phyloP scores from a whole-genome alignment of 2,888 invertebrate genomes.

The Thereva nobilitata region DNA sequence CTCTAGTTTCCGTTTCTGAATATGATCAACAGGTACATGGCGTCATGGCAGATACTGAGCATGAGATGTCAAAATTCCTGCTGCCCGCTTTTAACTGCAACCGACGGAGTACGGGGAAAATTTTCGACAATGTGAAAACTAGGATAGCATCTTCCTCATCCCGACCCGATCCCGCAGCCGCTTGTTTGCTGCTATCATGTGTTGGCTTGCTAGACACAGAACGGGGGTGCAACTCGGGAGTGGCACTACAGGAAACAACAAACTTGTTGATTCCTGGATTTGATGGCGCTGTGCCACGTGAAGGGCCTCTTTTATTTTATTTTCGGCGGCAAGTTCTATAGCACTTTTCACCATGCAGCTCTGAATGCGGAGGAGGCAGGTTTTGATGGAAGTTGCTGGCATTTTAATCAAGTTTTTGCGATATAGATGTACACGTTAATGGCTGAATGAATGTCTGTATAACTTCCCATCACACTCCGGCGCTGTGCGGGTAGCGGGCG shows the following conservation, averaged over 20 bases:
- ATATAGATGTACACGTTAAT: too few species aligned
- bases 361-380: conserved; percentile 7
- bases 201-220: conserved; percentile 14
- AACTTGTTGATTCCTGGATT: conserved; percentile 32
- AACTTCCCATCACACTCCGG: too few species aligned
- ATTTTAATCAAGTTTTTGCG: conserved; percentile 23
- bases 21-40: conserved; percentile 39
- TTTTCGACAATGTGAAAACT: conserved; percentile 39
- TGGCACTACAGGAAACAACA: conserved; percentile 33
- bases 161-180: conserved; percentile 14
- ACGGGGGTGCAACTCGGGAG: conserved; percentile 12
- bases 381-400: conserved; percentile 5
- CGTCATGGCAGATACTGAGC: conserved; percentile 31
- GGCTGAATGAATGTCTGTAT: too few species aligned
- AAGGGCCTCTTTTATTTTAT: conserved; percentile 9
- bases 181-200: conserved; percentile 5
- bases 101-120: conserved; percentile 31
- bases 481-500: too few species aligned
- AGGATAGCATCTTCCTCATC: conserved; percentile 22
- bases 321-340: conserved; percentile 17
- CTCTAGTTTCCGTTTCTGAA: conserved; percentile 23
- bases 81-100: conserved; percentile 32
- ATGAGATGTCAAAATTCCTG: conserved; percentile 40
- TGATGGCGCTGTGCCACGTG: conserved; percentile 27
- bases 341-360: neutral